These are phyloP conservation scores for Crypturellus undulatus DNA, from an alignment of 2,113 vertebrate species.

Conservation along the genomic window DNA sequence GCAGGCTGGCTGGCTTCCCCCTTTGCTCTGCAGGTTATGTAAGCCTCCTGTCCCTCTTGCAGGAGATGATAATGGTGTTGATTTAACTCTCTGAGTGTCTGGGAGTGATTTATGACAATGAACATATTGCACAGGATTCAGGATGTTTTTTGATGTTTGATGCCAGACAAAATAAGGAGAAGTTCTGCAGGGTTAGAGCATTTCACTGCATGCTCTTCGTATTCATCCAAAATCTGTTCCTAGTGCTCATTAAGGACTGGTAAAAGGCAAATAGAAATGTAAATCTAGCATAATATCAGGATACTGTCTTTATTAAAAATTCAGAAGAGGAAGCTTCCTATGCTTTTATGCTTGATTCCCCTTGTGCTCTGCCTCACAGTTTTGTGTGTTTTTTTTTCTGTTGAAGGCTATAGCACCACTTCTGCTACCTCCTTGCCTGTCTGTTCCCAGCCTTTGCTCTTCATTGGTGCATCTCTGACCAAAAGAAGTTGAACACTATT, in stretches of 20 bases:
- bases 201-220: background rate
- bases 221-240: background rate
- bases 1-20: constrained; percentile 32
- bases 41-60: constrained; percentile 42
- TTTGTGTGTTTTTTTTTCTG: background rate
- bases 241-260: background rate
- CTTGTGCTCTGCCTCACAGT: background rate
- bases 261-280: background rate
- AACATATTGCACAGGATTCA: constrained; percentile 30
- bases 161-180: constrained; percentile 1
- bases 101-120: constrained; percentile 65
- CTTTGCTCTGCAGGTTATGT: constrained; percentile 18
- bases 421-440: background rate
- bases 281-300: background rate
- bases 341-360: background rate
- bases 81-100: constrained; percentile 45
- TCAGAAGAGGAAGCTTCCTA: background rate
- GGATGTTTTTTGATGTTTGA: background rate
- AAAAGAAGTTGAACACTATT: background rate
- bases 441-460: background rate
- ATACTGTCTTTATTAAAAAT: background rate
- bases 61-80: constrained; percentile 56
- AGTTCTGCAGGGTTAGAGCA: background rate
- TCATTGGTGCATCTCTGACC: background rate
- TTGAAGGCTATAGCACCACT: background rate